A percentile compares a stretch with the other conserved stretches of the same genome.
phyloP scores from a whole-genome alignment of 2,113 vertebrate species.

The Thryonomys swinderianus region DNA sequence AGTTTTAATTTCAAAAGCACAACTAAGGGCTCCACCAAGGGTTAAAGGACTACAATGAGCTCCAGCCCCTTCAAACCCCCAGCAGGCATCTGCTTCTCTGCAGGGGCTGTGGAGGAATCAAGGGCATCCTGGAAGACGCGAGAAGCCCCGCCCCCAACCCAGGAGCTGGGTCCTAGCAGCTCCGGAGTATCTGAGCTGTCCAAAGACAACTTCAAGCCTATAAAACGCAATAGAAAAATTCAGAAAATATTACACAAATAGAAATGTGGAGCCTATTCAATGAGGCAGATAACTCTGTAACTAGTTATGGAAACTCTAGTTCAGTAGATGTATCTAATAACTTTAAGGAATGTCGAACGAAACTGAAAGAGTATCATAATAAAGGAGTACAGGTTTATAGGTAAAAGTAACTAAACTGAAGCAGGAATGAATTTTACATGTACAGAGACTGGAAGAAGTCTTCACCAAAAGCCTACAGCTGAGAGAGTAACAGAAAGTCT shows the following conservation, averaged over 20 bases:
- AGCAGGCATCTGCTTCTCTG: background rate
- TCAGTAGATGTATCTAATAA: background rate
- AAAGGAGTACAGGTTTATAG: background rate
- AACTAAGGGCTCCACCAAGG: too few species aligned
- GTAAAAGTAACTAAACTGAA: background rate
- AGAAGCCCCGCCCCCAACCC: background rate
- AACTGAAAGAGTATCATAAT: background rate
- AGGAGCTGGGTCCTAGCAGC: background rate
- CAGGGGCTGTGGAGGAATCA: background rate
- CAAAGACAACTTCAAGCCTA: background rate
- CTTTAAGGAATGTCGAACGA: background rate
- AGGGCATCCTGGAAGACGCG: background rate
- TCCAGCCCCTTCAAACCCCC: background rate
- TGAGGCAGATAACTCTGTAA: background rate
- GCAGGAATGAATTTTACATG: background rate
- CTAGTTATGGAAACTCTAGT: background rate
- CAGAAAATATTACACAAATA: background rate
- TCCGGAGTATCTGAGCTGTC: background rate
- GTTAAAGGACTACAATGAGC: background rate
- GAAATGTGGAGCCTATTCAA: background rate
- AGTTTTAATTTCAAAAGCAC: conserved; percentile 12
- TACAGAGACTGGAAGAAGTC: background rate
- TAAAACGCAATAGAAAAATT: background rate
- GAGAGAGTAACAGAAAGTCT: background rate
- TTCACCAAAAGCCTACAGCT: background rate